Conservation (phyloP, 2,113 vertebrate species). For the Bos javanicus region DNA sequence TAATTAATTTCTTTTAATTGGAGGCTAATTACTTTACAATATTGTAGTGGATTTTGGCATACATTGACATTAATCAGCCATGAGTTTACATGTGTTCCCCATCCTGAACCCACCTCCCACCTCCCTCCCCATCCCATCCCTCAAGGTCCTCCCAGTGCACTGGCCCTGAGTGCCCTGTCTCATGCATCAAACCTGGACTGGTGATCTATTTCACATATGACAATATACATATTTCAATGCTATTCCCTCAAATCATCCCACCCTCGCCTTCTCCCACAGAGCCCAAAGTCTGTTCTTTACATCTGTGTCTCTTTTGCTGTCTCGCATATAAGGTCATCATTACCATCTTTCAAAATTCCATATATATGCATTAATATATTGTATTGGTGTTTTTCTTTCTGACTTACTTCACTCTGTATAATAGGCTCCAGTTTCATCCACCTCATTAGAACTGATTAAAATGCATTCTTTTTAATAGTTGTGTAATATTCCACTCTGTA, state of each 20-base stretch:
- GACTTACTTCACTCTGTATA: not conserved
- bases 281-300: not conserved
- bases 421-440: not conserved
- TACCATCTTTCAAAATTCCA: not conserved
- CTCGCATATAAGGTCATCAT: rapidly evolving
- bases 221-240: not conserved
- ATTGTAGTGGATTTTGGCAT: not conserved
- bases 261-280: not conserved
- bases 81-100: not conserved
- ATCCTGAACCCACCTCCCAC: not conserved
- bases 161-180: not conserved
- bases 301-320: not conserved
- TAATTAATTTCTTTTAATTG: not conserved
- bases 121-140: not conserved
- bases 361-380: rapidly evolving
- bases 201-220: not conserved
- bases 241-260: not conserved
- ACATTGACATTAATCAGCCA: not conserved
- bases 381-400: not conserved
- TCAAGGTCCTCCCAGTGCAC: not conserved
- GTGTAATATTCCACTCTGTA: not conserved
- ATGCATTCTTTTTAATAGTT: not conserved
- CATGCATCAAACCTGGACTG: not conserved
- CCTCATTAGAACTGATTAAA: not conserved
- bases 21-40: not conserved